Evolutionary conservation across 2,797 vertebrate species (phyloP).

Genomic region (Pipistrellus pygmaeus): DNA sequence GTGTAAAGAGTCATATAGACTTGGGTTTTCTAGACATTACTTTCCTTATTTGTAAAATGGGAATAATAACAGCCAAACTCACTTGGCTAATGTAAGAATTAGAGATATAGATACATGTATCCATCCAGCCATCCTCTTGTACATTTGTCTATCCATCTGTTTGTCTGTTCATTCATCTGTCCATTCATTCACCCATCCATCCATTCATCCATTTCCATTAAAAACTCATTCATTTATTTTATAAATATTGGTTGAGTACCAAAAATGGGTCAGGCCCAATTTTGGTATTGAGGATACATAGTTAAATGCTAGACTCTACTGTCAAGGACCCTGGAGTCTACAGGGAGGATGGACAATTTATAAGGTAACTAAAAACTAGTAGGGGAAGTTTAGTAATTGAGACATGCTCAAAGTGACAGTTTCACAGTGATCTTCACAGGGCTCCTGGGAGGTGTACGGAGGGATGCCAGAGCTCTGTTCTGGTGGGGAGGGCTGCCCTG

Average conservation of each 20-base stretch:
- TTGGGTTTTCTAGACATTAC: background rate
- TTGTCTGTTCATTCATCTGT: background rate
- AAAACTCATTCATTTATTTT: slow-evolving; percentile 27
- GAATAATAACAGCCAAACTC: background rate
- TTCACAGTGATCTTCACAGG: background rate
- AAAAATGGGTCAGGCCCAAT: background rate
- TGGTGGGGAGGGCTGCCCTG: background rate
- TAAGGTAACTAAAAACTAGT: background rate
- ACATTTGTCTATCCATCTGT: background rate
- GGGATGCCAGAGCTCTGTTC: background rate
- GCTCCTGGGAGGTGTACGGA: background rate
- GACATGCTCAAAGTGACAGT: background rate
- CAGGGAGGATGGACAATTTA: background rate
- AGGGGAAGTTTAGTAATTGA: background rate
- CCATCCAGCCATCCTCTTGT: background rate
- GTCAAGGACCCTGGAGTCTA: background rate
- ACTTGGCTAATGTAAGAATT: background rate
- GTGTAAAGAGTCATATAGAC: background rate
- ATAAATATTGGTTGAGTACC: background rate
- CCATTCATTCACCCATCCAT: background rate
- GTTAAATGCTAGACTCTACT: background rate
- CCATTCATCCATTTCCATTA: background rate
- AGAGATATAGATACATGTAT: background rate
- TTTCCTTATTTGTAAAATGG: slow-evolving; percentile 23
- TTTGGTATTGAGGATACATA: background rate